These are phyloP conservation scores for Pygoscelis antarcticus DNA, from an alignment of 2,113 vertebrate genomes.

Conservation along the genomic window DNA sequence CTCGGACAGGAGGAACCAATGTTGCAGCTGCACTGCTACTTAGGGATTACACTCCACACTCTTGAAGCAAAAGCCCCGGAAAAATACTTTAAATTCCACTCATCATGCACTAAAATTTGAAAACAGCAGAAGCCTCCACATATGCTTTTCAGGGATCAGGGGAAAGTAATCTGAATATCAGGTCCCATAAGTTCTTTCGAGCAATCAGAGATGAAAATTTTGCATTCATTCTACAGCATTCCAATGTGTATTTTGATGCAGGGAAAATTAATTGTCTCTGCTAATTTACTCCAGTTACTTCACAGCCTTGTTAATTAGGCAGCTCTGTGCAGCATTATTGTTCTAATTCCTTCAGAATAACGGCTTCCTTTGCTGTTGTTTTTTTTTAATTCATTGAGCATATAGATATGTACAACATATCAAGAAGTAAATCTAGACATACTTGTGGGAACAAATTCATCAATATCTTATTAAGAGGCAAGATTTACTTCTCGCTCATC, in stretches of 20 bases:
- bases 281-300: conserved; percentile 10
- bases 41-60: background rate
- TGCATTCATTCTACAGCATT: background rate
- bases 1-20: background rate
- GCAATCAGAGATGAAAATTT: conserved; percentile 19
- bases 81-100: conserved; percentile 52
- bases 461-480: background rate
- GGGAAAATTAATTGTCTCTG: background rate
- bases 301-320: conserved; percentile 37
- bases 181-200: conserved; percentile 1
- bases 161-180: conserved; percentile 37
- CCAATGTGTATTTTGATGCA: conserved; percentile 29
- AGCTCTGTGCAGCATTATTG: background rate
- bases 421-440: background rate
- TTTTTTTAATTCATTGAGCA: background rate
- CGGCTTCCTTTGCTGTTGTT: background rate
- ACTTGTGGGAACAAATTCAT: background rate
- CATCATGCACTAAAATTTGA: background rate
- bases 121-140: conserved; percentile 36
- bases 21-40: background rate
- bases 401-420: background rate
- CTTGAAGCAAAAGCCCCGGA: background rate
- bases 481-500: background rate
- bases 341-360: background rate
- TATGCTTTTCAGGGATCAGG: background rate